Evolutionary conservation across 2,888 invertebrate species (phyloP).

Genomic region (Leptogaster cylindrica): DNA sequence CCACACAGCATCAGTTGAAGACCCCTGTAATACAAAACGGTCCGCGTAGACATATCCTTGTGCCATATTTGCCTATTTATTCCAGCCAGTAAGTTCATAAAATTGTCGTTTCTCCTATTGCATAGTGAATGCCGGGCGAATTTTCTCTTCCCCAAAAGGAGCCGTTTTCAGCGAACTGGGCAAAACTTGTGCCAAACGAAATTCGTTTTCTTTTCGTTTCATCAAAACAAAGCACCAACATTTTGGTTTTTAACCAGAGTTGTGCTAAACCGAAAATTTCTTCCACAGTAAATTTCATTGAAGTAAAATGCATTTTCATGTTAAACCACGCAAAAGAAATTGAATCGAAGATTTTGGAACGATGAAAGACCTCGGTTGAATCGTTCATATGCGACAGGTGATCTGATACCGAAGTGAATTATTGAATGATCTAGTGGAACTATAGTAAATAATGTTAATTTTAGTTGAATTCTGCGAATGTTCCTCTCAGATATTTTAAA

Average conservation of each 20-base stretch:
- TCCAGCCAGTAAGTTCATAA: slow-evolving; percentile 35
- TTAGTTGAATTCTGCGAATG: not conserved
- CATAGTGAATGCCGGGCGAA: slow-evolving; percentile 32
- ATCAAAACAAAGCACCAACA: slow-evolving; percentile 47
- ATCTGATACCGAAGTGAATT: slow-evolving; percentile 37
- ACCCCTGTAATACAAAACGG: too few relatives aligned
- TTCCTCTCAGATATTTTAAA: slow-evolving; percentile 23
- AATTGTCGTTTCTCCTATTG: slow-evolving; percentile 38
- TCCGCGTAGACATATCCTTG: too few relatives aligned
- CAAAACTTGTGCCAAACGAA: slow-evolving; percentile 44
- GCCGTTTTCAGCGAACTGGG: slow-evolving; percentile 41
- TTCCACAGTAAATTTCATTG: slow-evolving; percentile 26
- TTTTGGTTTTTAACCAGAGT: slow-evolving; percentile 37
- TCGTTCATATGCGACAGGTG: slow-evolving; percentile 33
- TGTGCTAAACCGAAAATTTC: slow-evolving; percentile 9
- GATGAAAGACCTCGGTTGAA: slow-evolving; percentile 22
- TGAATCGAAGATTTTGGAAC: slow-evolving; percentile 38
- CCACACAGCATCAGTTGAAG: too few relatives aligned
- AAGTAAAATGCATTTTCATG: slow-evolving; percentile 39
- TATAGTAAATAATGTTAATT: slow-evolving; percentile 37
- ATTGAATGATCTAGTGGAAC: slow-evolving; percentile 23
- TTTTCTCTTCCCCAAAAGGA: slow-evolving; percentile 26
- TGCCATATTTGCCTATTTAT: slow-evolving; percentile 33
- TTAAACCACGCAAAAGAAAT: slow-evolving; percentile 40
- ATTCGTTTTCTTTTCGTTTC: slow-evolving; percentile 43